Conservation (phyloP, 35 echinoderm and acorn worm genomes). For the Lytechinus pictus region DNA sequence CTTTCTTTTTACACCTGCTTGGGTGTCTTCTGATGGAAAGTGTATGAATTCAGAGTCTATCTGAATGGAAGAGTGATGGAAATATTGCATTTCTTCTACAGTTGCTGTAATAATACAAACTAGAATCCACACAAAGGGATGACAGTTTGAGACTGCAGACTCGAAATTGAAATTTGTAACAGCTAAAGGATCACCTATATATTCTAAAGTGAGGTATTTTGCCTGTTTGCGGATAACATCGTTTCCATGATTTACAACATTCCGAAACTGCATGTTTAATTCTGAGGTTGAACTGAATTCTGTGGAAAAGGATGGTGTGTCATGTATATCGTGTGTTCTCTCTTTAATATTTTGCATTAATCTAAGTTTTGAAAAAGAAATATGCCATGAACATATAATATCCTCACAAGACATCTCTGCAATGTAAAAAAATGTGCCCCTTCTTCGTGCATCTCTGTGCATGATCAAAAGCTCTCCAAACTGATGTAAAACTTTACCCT, state of each 20-base stretch:
- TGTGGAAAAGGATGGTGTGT: constrained; percentile 30
- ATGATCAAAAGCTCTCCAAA: constrained; percentile 36
- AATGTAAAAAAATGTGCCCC: not conserved
- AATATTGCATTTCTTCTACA: too few species aligned
- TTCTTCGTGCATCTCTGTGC: constrained; percentile 22
- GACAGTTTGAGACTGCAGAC: too few species aligned
- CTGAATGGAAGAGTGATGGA: too few species aligned
- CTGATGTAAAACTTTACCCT: constrained; percentile 36
- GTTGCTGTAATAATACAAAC: too few species aligned
- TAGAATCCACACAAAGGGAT: too few species aligned
- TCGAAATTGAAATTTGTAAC: not conserved
- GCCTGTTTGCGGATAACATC: constrained; percentile 43
- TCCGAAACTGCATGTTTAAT: constrained; percentile 27
- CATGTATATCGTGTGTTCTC: not conserved
- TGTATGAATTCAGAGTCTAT: too few species aligned
- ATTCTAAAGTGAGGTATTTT: constrained; percentile 18
- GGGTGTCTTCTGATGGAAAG: too few species aligned
- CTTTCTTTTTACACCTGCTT: too few species aligned
- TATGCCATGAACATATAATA: constrained; percentile 46
- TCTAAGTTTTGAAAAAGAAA: not conserved
- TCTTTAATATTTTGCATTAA: too few species aligned
- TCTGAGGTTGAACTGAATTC: constrained; percentile 23
- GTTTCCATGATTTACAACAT: constrained; percentile 26
- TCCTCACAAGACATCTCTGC: too few species aligned
- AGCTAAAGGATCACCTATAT: constrained; percentile 43